phyloP scores from a whole-genome alignment of 2,797 vertebrate genomes.

The Lepilemur septentrionalis region DNA sequence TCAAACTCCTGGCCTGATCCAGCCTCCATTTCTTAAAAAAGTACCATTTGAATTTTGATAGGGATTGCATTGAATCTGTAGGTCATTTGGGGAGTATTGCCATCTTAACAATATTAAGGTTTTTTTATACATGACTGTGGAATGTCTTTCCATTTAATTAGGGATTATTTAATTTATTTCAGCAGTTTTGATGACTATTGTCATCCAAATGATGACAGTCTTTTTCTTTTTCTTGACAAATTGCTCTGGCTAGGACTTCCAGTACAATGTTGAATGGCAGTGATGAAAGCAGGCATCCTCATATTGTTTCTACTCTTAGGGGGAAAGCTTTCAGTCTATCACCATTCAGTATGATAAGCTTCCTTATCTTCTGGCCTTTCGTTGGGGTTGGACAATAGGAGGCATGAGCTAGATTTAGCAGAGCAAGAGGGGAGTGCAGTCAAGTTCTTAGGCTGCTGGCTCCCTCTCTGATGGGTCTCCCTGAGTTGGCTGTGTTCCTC shows the following conservation, averaged over 20 bases:
- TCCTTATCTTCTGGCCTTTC: neutral
- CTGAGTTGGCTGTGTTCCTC: neutral
- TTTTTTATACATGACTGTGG: neutral
- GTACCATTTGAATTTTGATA: neutral
- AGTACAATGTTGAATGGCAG: neutral
- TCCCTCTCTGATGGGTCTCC: neutral
- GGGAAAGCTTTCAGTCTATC: neutral
- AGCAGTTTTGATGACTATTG: neutral
- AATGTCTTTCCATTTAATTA: neutral
- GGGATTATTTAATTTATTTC: neutral
- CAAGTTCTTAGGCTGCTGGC: neutral
- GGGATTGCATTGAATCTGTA: neutral
- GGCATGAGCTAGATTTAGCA: neutral
- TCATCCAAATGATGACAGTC: neutral
- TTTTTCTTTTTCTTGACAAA: constrained; percentile 35
- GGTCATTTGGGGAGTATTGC: neutral
- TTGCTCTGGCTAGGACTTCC: neutral
- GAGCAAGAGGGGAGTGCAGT: neutral
- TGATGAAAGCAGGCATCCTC: neutral
- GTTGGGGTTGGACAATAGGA: neutral
- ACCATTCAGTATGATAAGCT: neutral
- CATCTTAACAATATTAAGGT: neutral
- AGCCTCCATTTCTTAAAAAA: too few species aligned
- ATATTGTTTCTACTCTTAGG: neutral
- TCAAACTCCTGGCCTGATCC: neutral